A percentile compares a stretch with the other conserved stretches of the same genome.
Conservation (phyloP, 1,140 invertebrate genomes). For the Trinorchestia longiramus region DNA sequence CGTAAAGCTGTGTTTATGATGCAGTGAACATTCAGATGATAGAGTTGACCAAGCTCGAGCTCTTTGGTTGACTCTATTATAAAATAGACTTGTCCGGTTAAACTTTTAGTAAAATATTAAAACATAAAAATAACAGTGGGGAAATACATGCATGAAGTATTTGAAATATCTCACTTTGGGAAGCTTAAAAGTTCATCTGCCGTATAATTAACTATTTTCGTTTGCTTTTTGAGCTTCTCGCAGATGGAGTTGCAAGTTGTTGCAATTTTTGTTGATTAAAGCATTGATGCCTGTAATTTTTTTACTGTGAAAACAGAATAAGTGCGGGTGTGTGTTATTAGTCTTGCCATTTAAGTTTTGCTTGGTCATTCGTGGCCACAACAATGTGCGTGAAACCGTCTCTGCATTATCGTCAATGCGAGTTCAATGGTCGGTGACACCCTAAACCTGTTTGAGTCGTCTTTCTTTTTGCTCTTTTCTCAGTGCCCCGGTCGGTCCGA, state of each 20-base stretch:
- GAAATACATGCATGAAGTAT: no score
- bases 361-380: background rate
- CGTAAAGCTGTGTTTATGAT: background rate
- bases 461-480: background rate
- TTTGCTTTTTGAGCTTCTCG: background rate
- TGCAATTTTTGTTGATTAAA: background rate
- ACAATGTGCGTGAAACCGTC: background rate
- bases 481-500: conserved; percentile 9
- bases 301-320: background rate
- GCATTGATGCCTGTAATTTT: background rate
- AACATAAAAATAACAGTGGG: no score
- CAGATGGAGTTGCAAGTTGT: background rate
- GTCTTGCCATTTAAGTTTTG: conserved; percentile 8
- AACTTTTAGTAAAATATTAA: no score
- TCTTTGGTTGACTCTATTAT: background rate
- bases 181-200: no score
- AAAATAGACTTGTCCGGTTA: background rate
- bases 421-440: conserved; percentile 42
- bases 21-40: background rate
- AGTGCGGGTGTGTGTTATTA: background rate
- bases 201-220: no score
- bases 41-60: background rate
- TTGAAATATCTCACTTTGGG: no score
- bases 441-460: conserved; percentile 12
- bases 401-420: background rate